Evolutionary conservation across 2,888 invertebrate genomes (phyloP), one percentile per base, ranked within the genome.

Genomic region (Elysia crispata): DNA sequence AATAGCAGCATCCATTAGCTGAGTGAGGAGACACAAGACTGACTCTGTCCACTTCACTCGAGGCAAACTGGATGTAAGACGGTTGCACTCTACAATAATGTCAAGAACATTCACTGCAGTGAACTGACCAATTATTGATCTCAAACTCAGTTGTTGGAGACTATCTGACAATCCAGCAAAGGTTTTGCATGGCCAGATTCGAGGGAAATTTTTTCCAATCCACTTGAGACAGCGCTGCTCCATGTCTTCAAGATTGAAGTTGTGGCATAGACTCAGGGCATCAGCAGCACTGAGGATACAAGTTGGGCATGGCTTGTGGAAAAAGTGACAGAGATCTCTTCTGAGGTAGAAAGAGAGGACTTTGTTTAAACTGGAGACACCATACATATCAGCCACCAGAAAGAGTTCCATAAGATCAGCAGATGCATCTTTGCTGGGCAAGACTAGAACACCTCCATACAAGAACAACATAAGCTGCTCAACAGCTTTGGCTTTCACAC

Each of bases 391-490:
- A 11, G 80, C 80, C 28, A 80, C 41, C 0, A 70, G n/a, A 31
- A 76, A 80, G 23, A 80, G 54, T 18, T 80, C 76, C 18, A 31
- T 57, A 30, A 80, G 28, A 23, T 76, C 57, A 15, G 54, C 20
- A 23, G 25, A n/a, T 41, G 5, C 41, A 11, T 41, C 41, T 41
- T 41, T 3, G 31, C 23, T 28, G 1, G 31, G 6, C 15, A 80
- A 41, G n/a, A 69, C 76, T 57, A 96, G 96, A 41, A 96, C 95
- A 1, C 98, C 98, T 81, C 98, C 97, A 90, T 98, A 98, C 85
- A 98, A 96, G 91, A 98, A 98, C 87, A 97, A 96, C 81, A 98
- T 92, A 0, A 97, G 96, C 93, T 98, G 98, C 92, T 97, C 96
- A 3, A 97, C 97, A 95, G 95, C 85, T 54, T 62, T 73, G 6